These are phyloP conservation scores for Oncorhynchus clarkii DNA, from an alignment of 2,113 vertebrate genomes.

Conservation along the genomic window DNA sequence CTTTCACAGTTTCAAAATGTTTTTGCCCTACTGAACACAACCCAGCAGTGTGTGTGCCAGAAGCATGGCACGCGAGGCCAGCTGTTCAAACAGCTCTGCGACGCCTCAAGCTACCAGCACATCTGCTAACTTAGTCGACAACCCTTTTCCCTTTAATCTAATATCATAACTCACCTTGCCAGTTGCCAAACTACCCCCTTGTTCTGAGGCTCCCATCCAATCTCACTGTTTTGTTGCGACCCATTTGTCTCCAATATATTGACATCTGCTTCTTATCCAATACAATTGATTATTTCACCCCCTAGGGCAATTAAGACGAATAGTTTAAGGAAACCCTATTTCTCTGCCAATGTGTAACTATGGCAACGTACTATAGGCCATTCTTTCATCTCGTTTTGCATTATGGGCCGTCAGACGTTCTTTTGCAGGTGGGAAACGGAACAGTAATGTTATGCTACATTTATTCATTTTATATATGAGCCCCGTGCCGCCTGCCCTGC, in stretches of 20 bases:
- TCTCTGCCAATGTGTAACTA: not conserved
- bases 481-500: not conserved
- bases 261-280: not conserved
- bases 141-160: not conserved
- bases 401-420: not conserved
- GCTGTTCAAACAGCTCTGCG: not conserved
- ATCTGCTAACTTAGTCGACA: no score
- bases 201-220: not conserved
- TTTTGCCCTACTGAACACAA: no score
- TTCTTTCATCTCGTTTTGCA: not conserved
- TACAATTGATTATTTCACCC: conserved; percentile 19
- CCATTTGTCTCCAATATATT: not conserved
- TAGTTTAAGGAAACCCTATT: not conserved
- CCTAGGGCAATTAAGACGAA: conserved; percentile 14
- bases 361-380: not conserved
- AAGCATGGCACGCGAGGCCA: not conserved
- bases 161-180: not conserved
- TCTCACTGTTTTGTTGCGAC: not conserved
- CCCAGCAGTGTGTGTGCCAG: no score
- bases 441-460: not conserved
- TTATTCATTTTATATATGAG: not conserved
- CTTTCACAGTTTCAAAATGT: no score
- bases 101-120: not conserved
- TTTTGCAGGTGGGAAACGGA: not conserved
- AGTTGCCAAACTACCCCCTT: not conserved